Evolutionary conservation across 2,113 vertebrate genomes (phyloP).

Genomic region (Lanius ludovicianus): DNA sequence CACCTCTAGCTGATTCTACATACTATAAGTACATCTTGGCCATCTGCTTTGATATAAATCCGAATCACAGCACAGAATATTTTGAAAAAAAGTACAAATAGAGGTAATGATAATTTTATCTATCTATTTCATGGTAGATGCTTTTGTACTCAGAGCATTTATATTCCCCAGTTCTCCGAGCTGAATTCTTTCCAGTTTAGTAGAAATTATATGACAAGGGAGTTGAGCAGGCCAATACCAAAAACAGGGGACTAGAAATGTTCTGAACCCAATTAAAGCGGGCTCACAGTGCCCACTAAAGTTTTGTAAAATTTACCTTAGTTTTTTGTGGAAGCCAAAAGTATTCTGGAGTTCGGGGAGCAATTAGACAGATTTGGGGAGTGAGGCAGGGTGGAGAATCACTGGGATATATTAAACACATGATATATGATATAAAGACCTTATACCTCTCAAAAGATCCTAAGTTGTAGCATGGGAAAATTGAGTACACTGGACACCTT

Average conservation of each 20-base stretch:
- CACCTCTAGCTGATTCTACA: background rate
- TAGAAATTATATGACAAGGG: background rate
- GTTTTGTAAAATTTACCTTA: background rate
- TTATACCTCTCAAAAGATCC: background rate
- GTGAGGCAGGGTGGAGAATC: background rate
- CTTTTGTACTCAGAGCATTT: background rate
- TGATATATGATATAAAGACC: background rate
- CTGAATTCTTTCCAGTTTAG: background rate
- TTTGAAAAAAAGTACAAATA: background rate
- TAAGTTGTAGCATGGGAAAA: background rate
- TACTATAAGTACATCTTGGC: background rate
- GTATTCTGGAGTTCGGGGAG: background rate
- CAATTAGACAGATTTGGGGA: background rate
- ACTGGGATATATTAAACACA: background rate
- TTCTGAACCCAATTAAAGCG: background rate
- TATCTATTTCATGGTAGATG: background rate
- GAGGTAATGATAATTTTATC: background rate
- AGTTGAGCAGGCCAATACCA: background rate
- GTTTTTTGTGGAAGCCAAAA: background rate
- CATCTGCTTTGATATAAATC: background rate
- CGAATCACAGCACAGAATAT: background rate
- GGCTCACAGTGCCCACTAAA: background rate
- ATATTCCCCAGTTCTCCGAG: background rate
- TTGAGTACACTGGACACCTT: background rate
- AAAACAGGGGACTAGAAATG: background rate